Evolutionary conservation across 2,113 vertebrate genomes (phyloP).

Genomic region (Microcebus tavaratra): DNA sequence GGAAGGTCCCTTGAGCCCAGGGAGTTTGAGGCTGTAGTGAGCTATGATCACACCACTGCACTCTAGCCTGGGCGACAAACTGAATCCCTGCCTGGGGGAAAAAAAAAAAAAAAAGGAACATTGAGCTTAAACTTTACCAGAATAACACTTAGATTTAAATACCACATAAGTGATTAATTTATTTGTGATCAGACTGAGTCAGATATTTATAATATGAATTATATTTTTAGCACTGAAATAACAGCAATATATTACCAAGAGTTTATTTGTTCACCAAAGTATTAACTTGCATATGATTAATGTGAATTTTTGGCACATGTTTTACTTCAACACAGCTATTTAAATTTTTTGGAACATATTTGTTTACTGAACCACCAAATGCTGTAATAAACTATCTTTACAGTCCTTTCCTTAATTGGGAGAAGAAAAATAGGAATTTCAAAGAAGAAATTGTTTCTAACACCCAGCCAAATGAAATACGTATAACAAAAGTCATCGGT

Average conservation of each 20-base stretch:
- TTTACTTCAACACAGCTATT: slow-evolving; percentile 49
- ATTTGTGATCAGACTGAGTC: background rate
- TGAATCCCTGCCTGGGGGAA: too few species aligned
- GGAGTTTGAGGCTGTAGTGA: too few species aligned
- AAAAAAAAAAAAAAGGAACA: background rate
- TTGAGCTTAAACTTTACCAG: background rate
- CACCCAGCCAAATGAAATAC: background rate
- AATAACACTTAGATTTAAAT: slow-evolving; percentile 37
- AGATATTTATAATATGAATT: slow-evolving; percentile 35
- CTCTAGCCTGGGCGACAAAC: too few species aligned
- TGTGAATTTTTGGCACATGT: background rate
- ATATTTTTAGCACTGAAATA: slow-evolving; percentile 49
- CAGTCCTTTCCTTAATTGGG: slow-evolving; percentile 24
- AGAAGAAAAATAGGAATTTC: slow-evolving; percentile 48
- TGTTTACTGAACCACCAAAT: slow-evolving; percentile 43
- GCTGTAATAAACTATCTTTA: slow-evolving; percentile 20
- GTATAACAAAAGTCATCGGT: background rate
- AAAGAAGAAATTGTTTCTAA: slow-evolving; percentile 10
- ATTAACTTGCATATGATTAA: slow-evolving; percentile 44
- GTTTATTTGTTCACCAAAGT: slow-evolving; percentile 26
- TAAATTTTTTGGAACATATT: slow-evolving; percentile 53
- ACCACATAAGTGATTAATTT: background rate
- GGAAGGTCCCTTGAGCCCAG: too few species aligned
- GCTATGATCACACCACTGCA: too few species aligned
- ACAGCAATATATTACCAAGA: slow-evolving; percentile 2